Conservation (phyloP, 1,140 invertebrate species). For the Helicoverpa zea region DNA sequence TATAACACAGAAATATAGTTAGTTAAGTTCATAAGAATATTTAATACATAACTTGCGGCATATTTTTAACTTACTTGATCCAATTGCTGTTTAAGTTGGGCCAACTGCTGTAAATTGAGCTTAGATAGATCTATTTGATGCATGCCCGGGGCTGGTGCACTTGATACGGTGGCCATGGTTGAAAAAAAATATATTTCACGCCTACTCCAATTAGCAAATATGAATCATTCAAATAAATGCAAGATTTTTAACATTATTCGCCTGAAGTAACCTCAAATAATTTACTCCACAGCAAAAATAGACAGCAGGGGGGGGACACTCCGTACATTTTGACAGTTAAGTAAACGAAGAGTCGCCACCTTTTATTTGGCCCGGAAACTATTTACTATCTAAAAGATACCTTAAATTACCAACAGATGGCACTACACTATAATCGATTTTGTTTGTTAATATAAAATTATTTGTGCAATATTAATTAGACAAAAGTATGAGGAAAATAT, state of each 20-base stretch:
- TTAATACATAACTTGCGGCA: conserved; percentile 28
- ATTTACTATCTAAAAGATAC: too few species aligned
- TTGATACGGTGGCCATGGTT: conserved; percentile 88
- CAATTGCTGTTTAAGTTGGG: conserved; percentile 94
- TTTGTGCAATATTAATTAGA: too few species aligned
- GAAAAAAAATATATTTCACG: conserved; percentile 52
- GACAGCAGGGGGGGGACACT: too few species aligned
- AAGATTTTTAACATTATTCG: conserved; percentile 48
- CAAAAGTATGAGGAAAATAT: too few species aligned
- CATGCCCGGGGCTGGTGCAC: conserved; percentile 88
- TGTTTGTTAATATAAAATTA: too few species aligned
- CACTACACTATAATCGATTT: too few species aligned
- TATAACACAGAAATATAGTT: too few species aligned
- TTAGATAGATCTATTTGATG: conserved; percentile 93
- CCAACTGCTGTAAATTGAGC: conserved; percentile 92
- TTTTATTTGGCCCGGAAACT: too few species aligned
- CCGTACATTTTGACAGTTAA: too few species aligned
- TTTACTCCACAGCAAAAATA: neutral
- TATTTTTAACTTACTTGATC: conserved; percentile 90
- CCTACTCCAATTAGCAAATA: conserved; percentile 10
- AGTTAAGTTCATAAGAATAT: too few species aligned
- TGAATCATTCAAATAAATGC: conserved; percentile 48
- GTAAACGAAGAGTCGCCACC: too few species aligned
- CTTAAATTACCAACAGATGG: too few species aligned
- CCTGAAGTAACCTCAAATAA: conserved; percentile 45